Conservation (phyloP, 2,113 vertebrate species). For the Balaeniceps rex region DNA sequence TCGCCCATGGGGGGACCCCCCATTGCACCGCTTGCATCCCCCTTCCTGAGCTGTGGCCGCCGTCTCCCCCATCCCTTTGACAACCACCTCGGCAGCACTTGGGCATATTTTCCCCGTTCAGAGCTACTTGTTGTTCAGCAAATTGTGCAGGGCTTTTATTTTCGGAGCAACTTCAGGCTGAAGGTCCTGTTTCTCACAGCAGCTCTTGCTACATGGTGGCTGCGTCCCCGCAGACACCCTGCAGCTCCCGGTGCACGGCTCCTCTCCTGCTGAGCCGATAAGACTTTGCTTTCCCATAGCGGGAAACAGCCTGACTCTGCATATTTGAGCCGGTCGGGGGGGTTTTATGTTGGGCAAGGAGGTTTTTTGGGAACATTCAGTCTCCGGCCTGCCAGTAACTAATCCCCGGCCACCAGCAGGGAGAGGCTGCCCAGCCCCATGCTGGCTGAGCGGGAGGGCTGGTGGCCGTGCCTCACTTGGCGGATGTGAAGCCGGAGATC, state of each 20-base stretch:
- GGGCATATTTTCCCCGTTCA: rapidly evolving
- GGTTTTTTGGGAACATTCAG: slow-evolving; percentile 11
- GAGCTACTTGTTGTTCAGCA: neutral
- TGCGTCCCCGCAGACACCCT: neutral
- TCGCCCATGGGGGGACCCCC: rapidly evolving
- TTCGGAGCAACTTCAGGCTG: neutral
- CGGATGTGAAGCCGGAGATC: neutral
- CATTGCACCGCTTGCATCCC: neutral
- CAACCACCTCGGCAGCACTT: neutral
- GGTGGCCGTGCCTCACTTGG: rapidly evolving
- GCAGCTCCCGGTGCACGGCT: rapidly evolving
- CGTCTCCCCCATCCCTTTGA: neutral
- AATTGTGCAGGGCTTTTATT: neutral
- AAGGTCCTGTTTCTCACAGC: neutral
- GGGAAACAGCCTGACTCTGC: neutral
- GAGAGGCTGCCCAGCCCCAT: neutral
- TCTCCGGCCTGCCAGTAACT: neutral
- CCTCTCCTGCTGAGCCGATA: neutral
- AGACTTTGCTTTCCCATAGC: neutral
- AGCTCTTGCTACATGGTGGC: rapidly evolving
- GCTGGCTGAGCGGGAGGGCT: neutral
- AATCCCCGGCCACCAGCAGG: neutral
- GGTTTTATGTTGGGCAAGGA: neutral
- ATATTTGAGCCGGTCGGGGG: neutral
- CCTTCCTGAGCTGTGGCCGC: neutral